Base-by-base conservation (phyloP, 1,140 invertebrate genomes). In the Polypedilum vanderplanki region DNA sequence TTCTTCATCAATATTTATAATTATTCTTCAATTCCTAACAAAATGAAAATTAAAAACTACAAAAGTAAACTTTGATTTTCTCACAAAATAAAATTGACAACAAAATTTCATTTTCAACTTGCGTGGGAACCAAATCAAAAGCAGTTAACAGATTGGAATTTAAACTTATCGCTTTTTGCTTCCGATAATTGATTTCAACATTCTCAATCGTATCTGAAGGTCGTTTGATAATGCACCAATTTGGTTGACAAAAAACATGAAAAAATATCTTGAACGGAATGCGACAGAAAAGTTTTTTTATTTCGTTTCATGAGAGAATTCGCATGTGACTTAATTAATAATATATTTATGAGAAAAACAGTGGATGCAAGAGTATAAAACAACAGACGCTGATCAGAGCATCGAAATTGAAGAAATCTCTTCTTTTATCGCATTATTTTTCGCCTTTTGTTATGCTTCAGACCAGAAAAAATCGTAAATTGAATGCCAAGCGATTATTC, bases 301-400 rank as follows among this genome's bases (percentile, higher is more conserved):
- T 33, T 33, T 33, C 12, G 15, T 12, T 57, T 12, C 46, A 57
- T 57, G 46, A 57, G 46, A 57, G 46, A 57, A 57, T 22, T 70
- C 17, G 10, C 65, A 70, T 70, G 65, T 70, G 65, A 70, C 65
- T 70, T 22, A 70, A 70, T 70, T 17, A 70, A 70, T 70, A 70
- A 20, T 70, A 70, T 70, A 33, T 33, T 33, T 33, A 33, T 33
- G 24, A 3, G 24, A 33, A 15, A 67, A 18, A n/a, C 10, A 20
- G 17, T 12, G 8, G 41, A 46, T 20, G 65, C 1, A 67, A 17
- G 17, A 67, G 4, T 18, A 20, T 8, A 15, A 5, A 65, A 65
- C 64, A 67, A 46, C 9, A n/a, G n/a, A 33, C 5, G 24, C 5
- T 33, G 24, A 33, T 33, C 24, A 33, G 5, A 33, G 24, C 5